Conservation (phyloP, 2,888 invertebrate genomes). For the Proisotoma minuta region DNA sequence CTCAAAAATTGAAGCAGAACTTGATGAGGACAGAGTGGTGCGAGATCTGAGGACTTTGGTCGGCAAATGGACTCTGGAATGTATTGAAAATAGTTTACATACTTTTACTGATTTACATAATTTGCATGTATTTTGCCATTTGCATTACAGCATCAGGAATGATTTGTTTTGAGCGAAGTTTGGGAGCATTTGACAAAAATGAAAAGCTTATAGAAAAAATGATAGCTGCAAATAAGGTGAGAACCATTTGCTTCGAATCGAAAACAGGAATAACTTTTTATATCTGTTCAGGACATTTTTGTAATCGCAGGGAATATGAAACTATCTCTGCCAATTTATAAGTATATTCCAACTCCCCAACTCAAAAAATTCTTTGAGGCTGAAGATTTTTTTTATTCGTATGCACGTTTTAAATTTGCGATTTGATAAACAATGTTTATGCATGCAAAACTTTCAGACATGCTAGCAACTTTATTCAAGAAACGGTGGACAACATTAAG, state of each 20-base stretch:
- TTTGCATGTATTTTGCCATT: constrained; percentile 11
- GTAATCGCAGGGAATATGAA: constrained; percentile 50
- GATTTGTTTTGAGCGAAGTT: constrained; percentile 54
- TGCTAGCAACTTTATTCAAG: constrained; percentile 47
- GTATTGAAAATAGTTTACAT: constrained; percentile 43
- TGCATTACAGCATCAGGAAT: constrained; percentile 52
- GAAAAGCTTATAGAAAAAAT: constrained; percentile 52
- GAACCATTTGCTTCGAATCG: too few relatives aligned
- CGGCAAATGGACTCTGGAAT: constrained; percentile 55
- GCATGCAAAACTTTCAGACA: constrained; percentile 34
- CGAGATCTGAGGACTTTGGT: constrained; percentile 50
- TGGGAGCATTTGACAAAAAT: constrained; percentile 52
- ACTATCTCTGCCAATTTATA: constrained; percentile 54
- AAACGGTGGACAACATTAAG: constrained; percentile 50
- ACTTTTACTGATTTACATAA: neutral
- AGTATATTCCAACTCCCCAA: constrained; percentile 53
- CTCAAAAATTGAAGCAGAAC: constrained; percentile 48
- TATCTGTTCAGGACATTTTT: too few relatives aligned
- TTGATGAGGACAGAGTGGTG: constrained; percentile 48
- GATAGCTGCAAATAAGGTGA: constrained; percentile 51
- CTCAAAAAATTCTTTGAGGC: constrained; percentile 53
- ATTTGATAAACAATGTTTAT: neutral
- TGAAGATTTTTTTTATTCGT: constrained; percentile 55
- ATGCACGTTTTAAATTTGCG: constrained; percentile 16
- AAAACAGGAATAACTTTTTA: too few relatives aligned